These are phyloP conservation scores for Drosophila guanche DNA, from an alignment of 1,140 invertebrate species.

Conservation along the genomic window DNA sequence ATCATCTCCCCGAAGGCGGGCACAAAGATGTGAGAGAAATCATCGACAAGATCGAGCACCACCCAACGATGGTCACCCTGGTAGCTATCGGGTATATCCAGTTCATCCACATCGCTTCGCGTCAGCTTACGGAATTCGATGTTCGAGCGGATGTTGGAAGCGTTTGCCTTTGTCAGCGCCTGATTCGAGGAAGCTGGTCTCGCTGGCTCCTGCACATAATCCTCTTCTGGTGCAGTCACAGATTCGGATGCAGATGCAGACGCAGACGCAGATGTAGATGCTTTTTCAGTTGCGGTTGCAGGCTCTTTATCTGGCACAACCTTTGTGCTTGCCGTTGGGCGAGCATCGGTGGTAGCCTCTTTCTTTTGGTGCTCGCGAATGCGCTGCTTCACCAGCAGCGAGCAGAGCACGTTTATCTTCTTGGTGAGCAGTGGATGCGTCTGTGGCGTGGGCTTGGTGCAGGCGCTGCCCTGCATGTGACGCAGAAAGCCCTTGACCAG, in stretches of 20 bases:
- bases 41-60: slow-evolving; percentile 70
- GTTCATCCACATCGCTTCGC: slow-evolving; percentile 54
- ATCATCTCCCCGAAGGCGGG: slow-evolving; percentile 70
- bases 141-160: slow-evolving; percentile 55
- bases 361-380: slow-evolving; percentile 57
- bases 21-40: slow-evolving; percentile 81
- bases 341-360: background rate
- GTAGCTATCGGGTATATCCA: slow-evolving; percentile 57
- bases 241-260: background rate
- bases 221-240: too few species aligned
- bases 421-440: slow-evolving; percentile 73
- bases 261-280: background rate
- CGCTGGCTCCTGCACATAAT: too few species aligned
- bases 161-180: background rate
- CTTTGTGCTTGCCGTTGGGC: too few species aligned
- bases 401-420: slow-evolving; percentile 78
- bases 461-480: slow-evolving; percentile 63
- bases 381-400: slow-evolving; percentile 71
- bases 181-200: background rate
- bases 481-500: slow-evolving; percentile 74
- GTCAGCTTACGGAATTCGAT: slow-evolving; percentile 70
- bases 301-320: too few species aligned
- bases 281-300: too few species aligned
- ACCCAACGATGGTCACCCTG: slow-evolving; percentile 70
- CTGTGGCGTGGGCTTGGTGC: slow-evolving; percentile 72